Evolutionary conservation across 2,797 vertebrate species (phyloP), one percentile per base, ranked within the genome.

Genomic region (Agapornis canus): DNA sequence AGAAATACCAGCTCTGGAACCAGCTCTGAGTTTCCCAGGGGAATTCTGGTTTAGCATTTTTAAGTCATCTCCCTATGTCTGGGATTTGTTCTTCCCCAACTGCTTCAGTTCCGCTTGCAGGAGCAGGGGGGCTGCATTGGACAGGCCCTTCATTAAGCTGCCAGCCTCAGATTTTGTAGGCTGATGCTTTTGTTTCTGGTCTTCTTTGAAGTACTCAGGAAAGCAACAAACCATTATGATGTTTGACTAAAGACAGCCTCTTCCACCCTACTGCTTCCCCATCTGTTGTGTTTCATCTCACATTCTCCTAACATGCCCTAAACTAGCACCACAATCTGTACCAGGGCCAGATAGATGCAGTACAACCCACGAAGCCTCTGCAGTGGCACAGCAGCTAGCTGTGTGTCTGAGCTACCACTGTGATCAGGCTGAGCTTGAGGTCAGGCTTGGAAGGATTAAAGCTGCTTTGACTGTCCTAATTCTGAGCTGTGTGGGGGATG

Each of bases 401-500:
- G 1, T 16, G 42, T 7, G 70, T n/a, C 81, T 86, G 76, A 52
- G 39, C 35, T 52, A 8, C 37, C 2, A 0, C 31, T 13, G 42
- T n/a, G 71, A 77, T 47, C 61, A 37, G 45, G 5, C 69, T 19
- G 56, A 35, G 25, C 54, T 61, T 0, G 3, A 57, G 83, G 52
- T 82, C 69, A 71, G 83, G 59, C 81, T 61, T 8, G 47, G 56
- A 27, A 73, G 71, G 86, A 77, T 95, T 92, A 85, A 79, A 77
- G 68, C 78, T 73, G 66, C 90, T 93, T 49, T 84, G 75, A 21
- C 63, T 90, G 94, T 89, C 93, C 96, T 92, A 37, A 12, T 90
- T 90, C 25, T 70, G 65, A 56, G 52, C 81, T 0, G 5, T 9
- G 27, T 39, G 64, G 78, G 77, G 81, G 84, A 11, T 56, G 73